phyloP scores from a whole-genome alignment of 2,113 vertebrate species.

The Hemiscyllium ocellatum region DNA sequence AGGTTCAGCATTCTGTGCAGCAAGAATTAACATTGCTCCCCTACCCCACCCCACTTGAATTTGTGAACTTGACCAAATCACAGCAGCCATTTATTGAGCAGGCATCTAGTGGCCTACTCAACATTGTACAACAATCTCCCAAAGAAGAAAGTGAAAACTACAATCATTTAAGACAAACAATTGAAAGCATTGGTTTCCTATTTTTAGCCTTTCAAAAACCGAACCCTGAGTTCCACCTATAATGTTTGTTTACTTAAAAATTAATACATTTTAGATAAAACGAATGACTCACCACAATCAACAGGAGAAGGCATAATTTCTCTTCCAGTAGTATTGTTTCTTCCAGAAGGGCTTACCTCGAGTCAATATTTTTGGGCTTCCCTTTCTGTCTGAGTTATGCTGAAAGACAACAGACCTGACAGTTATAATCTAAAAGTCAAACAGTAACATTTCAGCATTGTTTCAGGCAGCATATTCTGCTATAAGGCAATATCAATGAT shows the following conservation, averaged over 20 bases:
- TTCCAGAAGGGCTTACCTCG: conserved; percentile 47
- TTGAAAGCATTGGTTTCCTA: background rate
- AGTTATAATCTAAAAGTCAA: conserved; percentile 5
- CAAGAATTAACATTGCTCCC: background rate
- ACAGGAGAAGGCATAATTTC: conserved; percentile 53
- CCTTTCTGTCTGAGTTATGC: conserved; percentile 42
- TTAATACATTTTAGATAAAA: conserved; percentile 40
- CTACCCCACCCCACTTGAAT: no score
- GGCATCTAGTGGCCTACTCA: background rate
- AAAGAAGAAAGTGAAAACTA: background rate
- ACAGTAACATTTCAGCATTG: background rate
- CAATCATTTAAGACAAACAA: background rate
- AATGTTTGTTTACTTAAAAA: background rate
- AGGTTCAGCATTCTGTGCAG: background rate
- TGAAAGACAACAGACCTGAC: conserved; percentile 38
- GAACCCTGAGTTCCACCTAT: no score
- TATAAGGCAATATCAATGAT: background rate
- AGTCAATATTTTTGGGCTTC: conserved; percentile 46
- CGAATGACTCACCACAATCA: conserved; percentile 46
- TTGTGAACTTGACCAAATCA: background rate
- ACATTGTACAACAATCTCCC: background rate
- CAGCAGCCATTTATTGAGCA: background rate
- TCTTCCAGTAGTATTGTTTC: conserved; percentile 44
- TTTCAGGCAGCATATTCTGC: background rate
- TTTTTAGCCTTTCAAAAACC: background rate